Base-by-base conservation (phyloP, 2,888 invertebrate species). In the Lasioglossum zephyrum region DNA sequence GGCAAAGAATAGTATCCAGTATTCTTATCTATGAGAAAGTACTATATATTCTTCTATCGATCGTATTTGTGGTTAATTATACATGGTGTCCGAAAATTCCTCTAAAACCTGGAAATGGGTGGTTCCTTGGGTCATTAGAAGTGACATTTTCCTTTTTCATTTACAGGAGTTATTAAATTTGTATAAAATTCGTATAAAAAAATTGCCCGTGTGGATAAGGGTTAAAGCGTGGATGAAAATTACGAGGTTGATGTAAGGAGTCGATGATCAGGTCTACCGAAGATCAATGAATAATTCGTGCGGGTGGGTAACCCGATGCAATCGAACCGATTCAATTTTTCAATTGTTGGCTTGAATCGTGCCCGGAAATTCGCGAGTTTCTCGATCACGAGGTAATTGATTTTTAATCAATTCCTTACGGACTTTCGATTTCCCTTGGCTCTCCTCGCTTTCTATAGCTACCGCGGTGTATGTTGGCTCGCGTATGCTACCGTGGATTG, bases 401-500 rank as follows among this genome's bases (percentile, higher is more conserved):
- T 72, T n/a, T 66, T 66, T 66, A 66, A 66, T 66, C 31, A 22
- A 66, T 31, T 66, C 66, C 66, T 9, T 22, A 5, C 31, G 44
- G 75, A 84, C 84, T 84, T 78, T 84, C 83, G 44, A 83, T 84
- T 83, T 84, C 84, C 83, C 83, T 73, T 16, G 84, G 47, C 53
- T 57, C 44, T 72, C 75, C 57, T 73, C 66, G 63, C 18, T 57
- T 63, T 18, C 11, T 53, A 57, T 5, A 39, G 26, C 18, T 49
- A 3, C 26, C 11, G n/a, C 18, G 36, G 69, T 44, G 49, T 36
- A 18, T 6, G 13, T 4, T 18, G 9, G 31, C 36, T 39, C 6
- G 39, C 47, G 44, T 49, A 18, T 16, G 31, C 44, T 26, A 26
- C 31, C 47, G 47, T 31, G 26, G 47, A 73, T 36, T 22, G 49